Base-by-base conservation (phyloP, 2,113 vertebrate species). In the Lepisosteus oculatus region DNA sequence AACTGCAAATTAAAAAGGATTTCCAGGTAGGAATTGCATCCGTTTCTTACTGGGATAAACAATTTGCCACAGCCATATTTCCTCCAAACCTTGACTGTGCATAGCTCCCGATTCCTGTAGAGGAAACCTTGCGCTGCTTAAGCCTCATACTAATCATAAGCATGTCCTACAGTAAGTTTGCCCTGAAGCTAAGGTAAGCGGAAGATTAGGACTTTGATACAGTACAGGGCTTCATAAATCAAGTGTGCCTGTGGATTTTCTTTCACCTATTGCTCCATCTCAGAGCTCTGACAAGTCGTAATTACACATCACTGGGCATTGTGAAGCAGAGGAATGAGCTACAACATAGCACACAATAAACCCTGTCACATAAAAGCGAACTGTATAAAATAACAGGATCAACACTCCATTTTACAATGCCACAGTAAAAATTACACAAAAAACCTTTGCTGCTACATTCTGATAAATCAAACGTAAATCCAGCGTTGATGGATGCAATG, bases 321-420 rank as follows among this genome's bases (percentile, higher is more conserved):
- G 89, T 86, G 88, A 93, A 77, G 81, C 89, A 89, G 90, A 93
- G 90, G 90, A 94, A 94, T 93, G 93, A 93, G 91, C 92, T 94
- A 93, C 90, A 93, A 93, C 92, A 93, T 92, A 94, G 95, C 82
- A 92, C 93, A 93, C 94, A 93, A 94, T 96, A 97, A 97, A 96
- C 93, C 93, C 89, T 93, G 93, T 93, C 93, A 92, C 92, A 94
- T 94, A 95, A 95, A 94, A 93, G 92, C 90, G 92, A 92, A 93
- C 89, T 88, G 91, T 90, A 94, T 95, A 95, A 95, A 95, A 95
- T 95, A 95, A 93, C 90, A 91, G 90, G 88, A 90, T 87, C 91
- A 91, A 93, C 92, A 91, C 89, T 91, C 89, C 89, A 90, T 92
- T 93, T 93, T 93, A 92, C 88, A 91, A 88, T 89, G 90, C 84